Conservation (phyloP, 1,140 invertebrate species). For the Camponotus pennsylvanicus region DNA sequence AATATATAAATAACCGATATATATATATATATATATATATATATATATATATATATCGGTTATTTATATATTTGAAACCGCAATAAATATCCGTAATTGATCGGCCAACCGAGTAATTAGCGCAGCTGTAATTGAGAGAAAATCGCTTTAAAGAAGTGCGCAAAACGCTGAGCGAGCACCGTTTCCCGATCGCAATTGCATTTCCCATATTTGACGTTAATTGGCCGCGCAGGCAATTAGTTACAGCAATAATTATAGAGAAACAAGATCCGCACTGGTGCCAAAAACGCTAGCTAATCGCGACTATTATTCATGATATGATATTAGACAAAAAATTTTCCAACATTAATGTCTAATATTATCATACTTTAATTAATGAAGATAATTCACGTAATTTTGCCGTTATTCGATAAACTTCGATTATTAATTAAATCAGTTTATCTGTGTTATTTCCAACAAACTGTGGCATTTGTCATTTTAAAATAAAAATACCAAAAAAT, state of each 20-base stretch:
- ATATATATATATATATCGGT: not conserved
- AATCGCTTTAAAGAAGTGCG: conserved; percentile 53
- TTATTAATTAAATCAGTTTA: conserved; percentile 27
- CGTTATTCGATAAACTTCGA: not conserved
- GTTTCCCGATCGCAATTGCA: conserved; percentile 58
- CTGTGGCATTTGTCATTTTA: conserved; percentile 16
- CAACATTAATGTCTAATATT: not conserved
- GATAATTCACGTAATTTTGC: conserved; percentile 20
- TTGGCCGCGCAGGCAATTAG: conserved; percentile 59
- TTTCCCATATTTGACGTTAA: conserved; percentile 62
- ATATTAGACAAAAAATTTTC: conserved; percentile 34
- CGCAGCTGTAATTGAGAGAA: conserved; percentile 54
- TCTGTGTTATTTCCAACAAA: not conserved
- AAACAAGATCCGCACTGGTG: conserved; percentile 44
- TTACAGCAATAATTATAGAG: conserved; percentile 55
- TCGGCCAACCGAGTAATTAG: conserved; percentile 64
- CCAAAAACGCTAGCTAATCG: conserved; percentile 57
- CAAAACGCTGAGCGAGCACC: conserved; percentile 26
- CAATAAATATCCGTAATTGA: conserved; percentile 61
- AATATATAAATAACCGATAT: too few species aligned
- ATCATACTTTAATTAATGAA: conserved; percentile 5
- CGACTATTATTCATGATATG: conserved; percentile 16
- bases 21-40: not conserved
- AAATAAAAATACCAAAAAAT: not conserved
- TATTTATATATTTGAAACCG: conserved; percentile 57